Base-by-base conservation (phyloP, 2,113 vertebrate genomes). In the Ptyas mucosa region DNA sequence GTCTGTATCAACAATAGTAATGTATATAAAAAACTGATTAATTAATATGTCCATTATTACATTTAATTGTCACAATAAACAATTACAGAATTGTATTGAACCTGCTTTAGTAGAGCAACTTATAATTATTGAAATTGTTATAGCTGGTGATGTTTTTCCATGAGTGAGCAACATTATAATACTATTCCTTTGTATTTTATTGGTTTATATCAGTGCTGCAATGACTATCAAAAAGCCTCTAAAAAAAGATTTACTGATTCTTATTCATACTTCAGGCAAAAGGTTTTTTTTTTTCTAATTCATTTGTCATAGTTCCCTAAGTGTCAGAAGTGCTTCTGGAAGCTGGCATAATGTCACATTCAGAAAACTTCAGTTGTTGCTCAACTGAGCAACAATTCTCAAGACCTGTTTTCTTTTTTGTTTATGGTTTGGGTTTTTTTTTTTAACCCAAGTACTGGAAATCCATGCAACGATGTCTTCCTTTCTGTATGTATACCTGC, bases 321-420 rank as follows among this genome's bases (percentile, higher is more conserved):
- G 1, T 92, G 10, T 95, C 10, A 39, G 52, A 43, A 94, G 23
- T 0, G 46, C 93, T 96, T 92, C 94, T 86, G 92, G 89, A 96
- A 96, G 14, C 91, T 39, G 3, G 81, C 94, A 96, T 95, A 94
- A 86, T 87, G 90, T 95, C 93, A 94, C 92, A 95, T 94, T 95
- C 23, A 96, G 86, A 97, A 95, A 96, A 85, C 55, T 23, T 97
- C 95, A 96, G 89, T 87, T 93, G 57, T 46, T 93, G 75, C 90
- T 89, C 88, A 53, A 14, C 0, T 0, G 12, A 53, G 12, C 52
- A 53, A 12, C 21, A 94, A 81, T 96, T 96, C 94, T 88, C 91
- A 93, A 89, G 43, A 15, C 90, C n/a, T 93, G 91, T 51, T 94
- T 94, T 87, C 69, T 57, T 85, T 52, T 85, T 69, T 49, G 8